These are phyloP conservation scores for Brachirus orientalis DNA, from an alignment of 2,113 vertebrate genomes.

Conservation along the genomic window DNA sequence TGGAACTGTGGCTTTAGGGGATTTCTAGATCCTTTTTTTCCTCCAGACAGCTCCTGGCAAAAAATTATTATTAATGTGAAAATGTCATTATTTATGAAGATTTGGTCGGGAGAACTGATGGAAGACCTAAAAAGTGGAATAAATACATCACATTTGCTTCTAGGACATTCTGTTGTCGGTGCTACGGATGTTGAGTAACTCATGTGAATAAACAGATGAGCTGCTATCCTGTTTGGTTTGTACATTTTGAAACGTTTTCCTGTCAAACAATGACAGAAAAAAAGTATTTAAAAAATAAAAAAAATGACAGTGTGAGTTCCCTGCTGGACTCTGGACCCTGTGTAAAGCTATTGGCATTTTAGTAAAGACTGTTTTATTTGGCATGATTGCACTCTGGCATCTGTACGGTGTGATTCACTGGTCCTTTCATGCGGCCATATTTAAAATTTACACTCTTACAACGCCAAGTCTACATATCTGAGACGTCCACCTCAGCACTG, in stretches of 20 bases:
- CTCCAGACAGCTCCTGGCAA: slow-evolving; percentile 19
- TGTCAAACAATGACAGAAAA: slow-evolving; percentile 29
- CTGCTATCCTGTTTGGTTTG: slow-evolving; percentile 22
- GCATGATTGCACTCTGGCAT: slow-evolving; percentile 24
- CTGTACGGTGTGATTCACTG: slow-evolving; percentile 28
- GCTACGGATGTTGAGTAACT: slow-evolving; percentile 37
- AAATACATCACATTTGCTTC: slow-evolving; percentile 16
- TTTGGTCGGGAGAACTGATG: slow-evolving; percentile 19
- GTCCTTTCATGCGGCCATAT: slow-evolving; percentile 45
- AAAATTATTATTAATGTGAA: slow-evolving; percentile 46
- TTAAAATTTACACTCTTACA: slow-evolving; percentile 57
- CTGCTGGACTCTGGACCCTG: slow-evolving; percentile 31
- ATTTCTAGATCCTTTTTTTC: slow-evolving; percentile 26
- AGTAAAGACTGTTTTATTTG: slow-evolving; percentile 37
- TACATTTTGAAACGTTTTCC: slow-evolving; percentile 36
- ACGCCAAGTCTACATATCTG: slow-evolving; percentile 37
- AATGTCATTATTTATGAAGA: slow-evolving; percentile 36
- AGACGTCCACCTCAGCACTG: slow-evolving; percentile 39
- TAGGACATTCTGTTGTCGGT: slow-evolving; percentile 8
- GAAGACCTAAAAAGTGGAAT: slow-evolving; percentile 49
- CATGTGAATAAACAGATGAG: slow-evolving; percentile 34
- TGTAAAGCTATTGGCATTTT: slow-evolving; percentile 47
- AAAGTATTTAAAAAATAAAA: slow-evolving; percentile 19
- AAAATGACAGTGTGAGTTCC: slow-evolving; percentile 9
- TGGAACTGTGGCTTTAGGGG: slow-evolving; percentile 31